Evolutionary conservation across 2,888 invertebrate genomes (phyloP), one percentile per base, ranked within the genome.

Genomic region (Lasius fuliginosus): DNA sequence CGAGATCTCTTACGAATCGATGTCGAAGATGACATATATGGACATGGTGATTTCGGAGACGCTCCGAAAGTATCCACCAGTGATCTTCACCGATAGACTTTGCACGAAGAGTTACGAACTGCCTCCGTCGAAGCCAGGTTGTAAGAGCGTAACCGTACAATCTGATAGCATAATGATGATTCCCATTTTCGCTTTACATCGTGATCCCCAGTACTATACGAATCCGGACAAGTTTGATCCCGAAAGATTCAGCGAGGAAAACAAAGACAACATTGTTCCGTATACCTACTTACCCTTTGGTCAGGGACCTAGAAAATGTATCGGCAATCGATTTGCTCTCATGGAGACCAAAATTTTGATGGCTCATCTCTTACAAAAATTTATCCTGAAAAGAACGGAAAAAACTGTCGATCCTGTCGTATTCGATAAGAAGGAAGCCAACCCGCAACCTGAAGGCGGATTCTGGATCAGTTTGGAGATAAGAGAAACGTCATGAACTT

Each of bases 61-160:
- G 0, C 90, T 96, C 18, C 94, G 96, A 74, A 95, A 95, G 88
- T 96, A 96, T 95, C 94, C 96, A 0, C 95, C 95, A 4, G 95
- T 95, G 0, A 86, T 95, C 0, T 84, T 95, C 0, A 90, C 95
- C 87, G 96, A 96, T 89, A 94, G 96, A 83, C 85, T 94, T 3
- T 96, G 96, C 85, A 94, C 94, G 0, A 96, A 96, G 84, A 89
- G 94, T 0, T 96, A 95, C 85, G 94, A 95, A 27, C 88, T 96
- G 87, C 85, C 95, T 90, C 87, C 95, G 0, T 79, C 73, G 0
- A 62, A 40, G 3, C 69, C 86, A 2, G 89, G 87, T 0, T 65
- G 65, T 12, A 30, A 74, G 0, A 42, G 71, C 12, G 58, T 87
- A 0, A 85, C 27, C 0, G 62, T 93, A 0, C 82, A 90, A 11